Base-by-base conservation (phyloP, 2,797 vertebrate genomes). In the Oryzias sinensis region DNA sequence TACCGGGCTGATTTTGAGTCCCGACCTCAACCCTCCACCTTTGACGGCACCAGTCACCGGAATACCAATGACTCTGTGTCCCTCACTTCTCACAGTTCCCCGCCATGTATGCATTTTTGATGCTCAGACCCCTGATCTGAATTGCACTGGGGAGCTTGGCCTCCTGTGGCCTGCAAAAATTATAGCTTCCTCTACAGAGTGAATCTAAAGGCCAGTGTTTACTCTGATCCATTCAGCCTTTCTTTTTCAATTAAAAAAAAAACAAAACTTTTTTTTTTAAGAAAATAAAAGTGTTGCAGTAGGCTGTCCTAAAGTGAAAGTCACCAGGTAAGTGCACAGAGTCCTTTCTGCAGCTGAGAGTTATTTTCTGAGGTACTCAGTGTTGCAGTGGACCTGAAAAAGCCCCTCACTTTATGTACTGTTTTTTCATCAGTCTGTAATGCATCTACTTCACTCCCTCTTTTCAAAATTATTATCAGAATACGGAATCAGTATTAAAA, bases 11-110 rank as follows among this genome's bases (percentile, higher is more conserved):
- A 84, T 80, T 80, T 77, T 62, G 74, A 85, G 83, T 76, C 78
- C 67, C 81, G 59, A 66, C 63, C 77, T 59, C 77, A 79, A 79
- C 68, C 80, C 78, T 82, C 58, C 76, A 86, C 81, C 83, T 89
- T 79, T 82, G 80, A 83, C 82, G 81, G 74, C 72, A 65, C 55
- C 57, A 70, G 80, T 77, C 63, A 8, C 80, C 55, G n/a, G 88
- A 90, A 90, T 89, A 90, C 84, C 76, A 90, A 90, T 84, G 74
- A 82, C 68, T 55, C 53, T 27, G 14, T 73, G 76, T 85, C 80
- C 80, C 84, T 81, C 74, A 68, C 76, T 80, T 79, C 76, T 79
- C 61, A 59, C 62, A 6, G 22, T 58, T 74, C 76, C 49, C 77
- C 79, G 77, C 69, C 79, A 82, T 76, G 67, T 64, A 77, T 88